Evolutionary conservation across 1,140 invertebrate genomes (phyloP).

Genomic region (Dreissena rostriformis): DNA sequence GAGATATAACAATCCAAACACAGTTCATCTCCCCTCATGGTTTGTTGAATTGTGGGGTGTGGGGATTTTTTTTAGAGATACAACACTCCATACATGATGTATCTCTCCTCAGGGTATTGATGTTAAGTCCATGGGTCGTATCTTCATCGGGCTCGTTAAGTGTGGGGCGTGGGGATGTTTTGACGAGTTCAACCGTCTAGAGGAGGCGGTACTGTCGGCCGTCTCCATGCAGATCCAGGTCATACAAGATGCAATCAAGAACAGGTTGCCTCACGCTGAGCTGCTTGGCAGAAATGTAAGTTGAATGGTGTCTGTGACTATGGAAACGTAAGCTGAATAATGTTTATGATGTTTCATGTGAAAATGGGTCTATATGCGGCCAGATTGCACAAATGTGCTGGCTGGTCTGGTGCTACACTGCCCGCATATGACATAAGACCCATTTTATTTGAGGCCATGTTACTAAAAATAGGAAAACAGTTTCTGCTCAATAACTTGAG

Average conservation of each 20-base stretch:
- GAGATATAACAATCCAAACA: too few relatives aligned
- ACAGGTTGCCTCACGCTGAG: slow-evolving; percentile 84
- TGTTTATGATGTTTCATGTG: too few relatives aligned
- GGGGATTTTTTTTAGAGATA: too few relatives aligned
- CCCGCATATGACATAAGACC: too few relatives aligned
- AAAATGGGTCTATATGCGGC: too few relatives aligned
- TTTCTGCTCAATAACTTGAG: too few relatives aligned
- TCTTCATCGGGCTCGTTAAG: slow-evolving; percentile 94
- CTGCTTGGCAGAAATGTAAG: slow-evolving; percentile 89
- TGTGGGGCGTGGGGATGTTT: slow-evolving; percentile 99
- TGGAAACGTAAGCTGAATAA: too few relatives aligned
- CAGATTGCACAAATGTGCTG: too few relatives aligned
- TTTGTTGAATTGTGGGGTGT: background rate
- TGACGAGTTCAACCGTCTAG: slow-evolving; percentile 98
- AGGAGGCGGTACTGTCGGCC: slow-evolving; percentile 95
- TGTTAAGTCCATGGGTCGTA: slow-evolving; percentile 94
- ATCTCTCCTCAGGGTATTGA: slow-evolving; percentile 90
- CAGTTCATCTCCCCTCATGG: slow-evolving; percentile 83
- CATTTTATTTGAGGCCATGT: too few relatives aligned
- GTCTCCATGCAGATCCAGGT: slow-evolving; percentile 95
- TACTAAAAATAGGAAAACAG: too few relatives aligned
- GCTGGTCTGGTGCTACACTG: too few relatives aligned
- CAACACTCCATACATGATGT: background rate
- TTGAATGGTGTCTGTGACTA: slow-evolving; percentile 19
- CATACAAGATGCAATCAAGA: slow-evolving; percentile 92